Evolutionary conservation across 35 echinoderm and acorn worm species (phyloP), one percentile per base, ranked within the genome.

Genomic region (Strongylocentrotus purpuratus): DNA sequence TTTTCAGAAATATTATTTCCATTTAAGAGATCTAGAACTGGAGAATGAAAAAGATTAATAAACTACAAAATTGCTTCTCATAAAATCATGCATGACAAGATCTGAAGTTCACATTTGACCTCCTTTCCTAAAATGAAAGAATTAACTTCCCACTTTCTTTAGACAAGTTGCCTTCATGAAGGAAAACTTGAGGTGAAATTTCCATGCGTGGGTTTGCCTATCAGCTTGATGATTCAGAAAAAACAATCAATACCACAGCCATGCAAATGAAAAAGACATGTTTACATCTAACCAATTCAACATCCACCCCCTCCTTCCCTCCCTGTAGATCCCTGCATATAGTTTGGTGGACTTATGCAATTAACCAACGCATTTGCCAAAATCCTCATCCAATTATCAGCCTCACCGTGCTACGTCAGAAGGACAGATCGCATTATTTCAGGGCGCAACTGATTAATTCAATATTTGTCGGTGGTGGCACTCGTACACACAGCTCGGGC

Each of bases 301-400:
- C 20, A 78, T 78, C 20, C 65, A 78, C 65, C 65, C 65, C 25
- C 20, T 78, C 65, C 20, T 7, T 28, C 65, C 65, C 25, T 28
- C 17, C 65, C 65, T 28, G 4, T 78, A 78, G 65, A 78, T 78
- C 28, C 22, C 65, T 78, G 65, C 28, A 78, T 78, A 78, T n/a
- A 78, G 18, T 78, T 78, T 78, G 65, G 65, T 78, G 65, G 65
- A 78, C 65, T 46, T 46, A 89, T 89, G 32, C 87, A 89, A 89
- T 89, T 89, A 89, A 28, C 87, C 12, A 33, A 46, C 87, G 45
- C 87, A 89, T 89, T 89, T 89, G 31, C 33, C 12, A 15, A 89
- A 89, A 89, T 89, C 87, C 87, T 89, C 87, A 89, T 89, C 87
- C 87, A 18, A 89, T 89, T 89, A 89, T 17, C 33, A 33, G 12